Base-by-base conservation (phyloP, 2,113 vertebrate species). In the Callithrix jacchus region DNA sequence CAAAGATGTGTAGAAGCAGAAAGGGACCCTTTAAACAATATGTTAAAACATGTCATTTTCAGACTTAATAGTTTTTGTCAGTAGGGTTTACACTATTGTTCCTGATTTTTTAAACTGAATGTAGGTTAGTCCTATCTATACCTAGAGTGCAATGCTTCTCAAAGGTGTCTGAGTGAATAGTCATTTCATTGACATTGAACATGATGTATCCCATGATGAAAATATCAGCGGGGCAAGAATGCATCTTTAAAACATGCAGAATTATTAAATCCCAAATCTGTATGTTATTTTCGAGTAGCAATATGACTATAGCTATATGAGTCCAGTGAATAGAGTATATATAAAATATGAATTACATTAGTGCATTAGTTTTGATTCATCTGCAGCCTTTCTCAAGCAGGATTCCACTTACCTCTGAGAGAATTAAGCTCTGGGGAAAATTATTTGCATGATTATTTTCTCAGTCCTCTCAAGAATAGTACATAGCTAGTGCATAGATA, bases 41-140 rank as follows among this genome's bases (percentile, higher is more conserved):
- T 16, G 20, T 88, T 92, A 79, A 96, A 97, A 91, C 92, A 97
- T 86, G 96, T 87, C 76, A 96, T 96, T 93, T 93, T 95, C 93
- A 97, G 97, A 89, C 92, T 93, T 98, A 96, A 96, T 47, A 86
- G 89, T 83, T 97, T 96, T 85, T 94, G 74, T 97, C 97, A 97
- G 68, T 88, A 93, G 76, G 17, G 82, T 94, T 98, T 97, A 96
- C 91, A 89, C 66, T 90, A 85, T 96, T 93, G 95, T 90, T 91
- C 96, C 83, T 47, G 70, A 94, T 96, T 77, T 86, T 98, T 91
- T 92, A 97, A 74, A 79, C 18, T 84, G 89, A 96, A 98, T 96
- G 94, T 96, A 96, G 58, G 21, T 10, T 32, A 82, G 76, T 92
- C 89, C 94, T 87, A 97, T 97, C 96, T 96, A 49, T 0, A 97